Evolutionary conservation across 2,113 vertebrate species (phyloP).

Genomic region (Phaethon lepturus): DNA sequence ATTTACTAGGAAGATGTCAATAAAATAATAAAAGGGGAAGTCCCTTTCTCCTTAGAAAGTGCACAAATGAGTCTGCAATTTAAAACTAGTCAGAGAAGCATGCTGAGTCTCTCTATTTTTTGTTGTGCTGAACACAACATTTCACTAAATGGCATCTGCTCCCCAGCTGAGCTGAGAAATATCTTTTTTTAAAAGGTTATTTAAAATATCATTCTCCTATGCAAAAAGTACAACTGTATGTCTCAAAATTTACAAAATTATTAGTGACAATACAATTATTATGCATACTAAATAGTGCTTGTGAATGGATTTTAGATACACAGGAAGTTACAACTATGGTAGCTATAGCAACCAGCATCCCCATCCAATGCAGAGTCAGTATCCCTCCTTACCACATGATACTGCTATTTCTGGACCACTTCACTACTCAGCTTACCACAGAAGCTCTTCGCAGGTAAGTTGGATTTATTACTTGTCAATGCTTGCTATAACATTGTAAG

Average conservation of each 20-base stretch:
- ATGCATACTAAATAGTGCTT: background rate
- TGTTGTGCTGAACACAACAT: background rate
- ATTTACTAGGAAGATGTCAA: background rate
- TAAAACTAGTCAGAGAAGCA: background rate
- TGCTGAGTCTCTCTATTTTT: background rate
- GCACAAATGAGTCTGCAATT: background rate
- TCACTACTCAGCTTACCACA: conserved; percentile 95
- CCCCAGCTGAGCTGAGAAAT: background rate
- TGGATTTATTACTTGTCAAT: background rate
- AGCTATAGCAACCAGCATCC: conserved; percentile 95
- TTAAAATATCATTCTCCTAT: background rate
- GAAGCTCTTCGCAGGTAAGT: conserved; percentile 93
- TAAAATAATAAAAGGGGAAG: background rate
- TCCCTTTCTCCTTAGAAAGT: background rate
- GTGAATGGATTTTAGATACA: conserved; percentile 81
- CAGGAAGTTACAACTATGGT: conserved; percentile 95
- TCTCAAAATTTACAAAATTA: background rate
- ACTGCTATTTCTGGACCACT: conserved; percentile 89
- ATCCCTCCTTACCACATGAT: conserved; percentile 91
- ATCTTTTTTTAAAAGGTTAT: background rate
- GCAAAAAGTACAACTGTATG: background rate
- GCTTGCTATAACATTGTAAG: background rate
- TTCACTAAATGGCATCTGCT: background rate
- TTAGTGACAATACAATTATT: background rate
- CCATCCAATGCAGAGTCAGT: conserved; percentile 94